Percentiles rank a stretch among this genome's conserved stretches.
Evolutionary conservation across 2,113 vertebrate genomes (phyloP).

Genomic region (Sapajus apella): DNA sequence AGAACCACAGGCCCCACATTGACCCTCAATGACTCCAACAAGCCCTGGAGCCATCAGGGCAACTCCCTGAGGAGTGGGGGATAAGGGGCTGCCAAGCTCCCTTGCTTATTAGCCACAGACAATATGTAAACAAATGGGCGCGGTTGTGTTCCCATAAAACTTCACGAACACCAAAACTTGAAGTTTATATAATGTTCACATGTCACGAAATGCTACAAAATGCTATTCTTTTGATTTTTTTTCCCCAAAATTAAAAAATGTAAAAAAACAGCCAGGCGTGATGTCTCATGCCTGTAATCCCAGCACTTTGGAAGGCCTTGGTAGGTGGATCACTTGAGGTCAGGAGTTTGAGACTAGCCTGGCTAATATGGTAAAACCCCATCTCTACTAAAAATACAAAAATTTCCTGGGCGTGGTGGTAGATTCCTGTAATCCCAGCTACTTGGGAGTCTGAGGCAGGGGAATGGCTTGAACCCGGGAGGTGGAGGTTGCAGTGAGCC

Average conservation of each 20-base stretch:
- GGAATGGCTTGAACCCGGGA: neutral
- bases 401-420: neutral
- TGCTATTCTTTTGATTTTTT: neutral
- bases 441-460: neutral
- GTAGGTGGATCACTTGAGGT: too few species aligned
- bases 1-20: neutral
- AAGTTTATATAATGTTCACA: neutral
- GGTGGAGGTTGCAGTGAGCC: neutral
- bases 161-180: neutral
- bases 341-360: neutral
- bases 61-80: neutral
- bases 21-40: neutral
- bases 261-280: neutral
- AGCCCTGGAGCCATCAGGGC: too few species aligned
- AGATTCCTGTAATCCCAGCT: neutral
- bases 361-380: neutral
- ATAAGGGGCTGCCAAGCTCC: neutral
- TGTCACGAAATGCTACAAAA: neutral
- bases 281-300: neutral
- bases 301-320: neutral
- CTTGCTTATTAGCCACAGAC: neutral
- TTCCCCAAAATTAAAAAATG: neutral
- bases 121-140: neutral
- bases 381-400: neutral
- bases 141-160: neutral